Evolutionary conservation across 2,113 vertebrate species (phyloP), one percentile per base, ranked within the genome.

Genomic region (Panthera leo): DNA sequence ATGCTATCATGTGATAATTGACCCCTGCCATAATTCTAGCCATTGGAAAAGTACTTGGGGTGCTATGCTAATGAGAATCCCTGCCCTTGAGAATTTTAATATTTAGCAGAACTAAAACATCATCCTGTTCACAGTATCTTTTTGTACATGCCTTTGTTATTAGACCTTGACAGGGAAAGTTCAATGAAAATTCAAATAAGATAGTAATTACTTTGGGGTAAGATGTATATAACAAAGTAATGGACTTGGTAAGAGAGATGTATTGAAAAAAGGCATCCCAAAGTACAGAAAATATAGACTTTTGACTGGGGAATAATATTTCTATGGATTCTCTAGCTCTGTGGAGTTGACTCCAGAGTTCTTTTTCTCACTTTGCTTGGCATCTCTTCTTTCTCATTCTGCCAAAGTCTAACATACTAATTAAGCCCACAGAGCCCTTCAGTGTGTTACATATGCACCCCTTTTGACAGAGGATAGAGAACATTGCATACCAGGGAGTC

Each of bases 371-470:
- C 42, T 92, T 76, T 58, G 31, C 18, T 58, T 96, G 96, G 92
- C 82, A 95, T 88, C 39, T 89, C 61, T 67, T 94, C 91, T 91
- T 96, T 94, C 91, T 96, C 75, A 92, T 96, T 95, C 84, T 94
- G 95, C 92, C 95, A 97, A 94, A 82, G 79, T 85, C 45, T 82
- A 83, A 82, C 45, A 4, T 92, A 91, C 71, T 98, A 97, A 98
- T 98, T 97, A 97, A 96, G 92, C 76, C 96, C 96, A 75, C 75
- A 89, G 97, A 96, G 97, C 58, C 92, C 63, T 97, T 89, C 94
- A 7, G 29, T 88, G 96, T 96, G 88, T 90, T 97, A 61, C 80
- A 63, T 45, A 91, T 7, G n/a, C 67, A 65, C 76, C 61, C 29
- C 21, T 83, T 95, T 70, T 0, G 0, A 67, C 15, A 42, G 42